phyloP scores from a whole-genome alignment of 2,113 vertebrate species.

The Pelecanus crispus region DNA sequence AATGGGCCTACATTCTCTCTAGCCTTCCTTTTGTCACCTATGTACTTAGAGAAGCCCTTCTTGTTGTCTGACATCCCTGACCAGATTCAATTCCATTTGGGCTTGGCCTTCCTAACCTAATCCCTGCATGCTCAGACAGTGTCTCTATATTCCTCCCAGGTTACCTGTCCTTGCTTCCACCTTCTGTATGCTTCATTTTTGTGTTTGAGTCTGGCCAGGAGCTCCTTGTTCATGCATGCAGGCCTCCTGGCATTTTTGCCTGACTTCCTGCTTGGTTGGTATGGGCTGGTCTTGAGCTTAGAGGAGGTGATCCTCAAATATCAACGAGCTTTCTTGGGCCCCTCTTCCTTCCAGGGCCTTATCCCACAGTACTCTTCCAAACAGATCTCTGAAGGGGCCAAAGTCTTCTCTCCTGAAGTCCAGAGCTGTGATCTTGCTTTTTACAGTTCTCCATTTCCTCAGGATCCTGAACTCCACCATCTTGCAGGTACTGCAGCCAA shows the following conservation, averaged over 20 bases:
- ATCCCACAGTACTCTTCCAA: neutral
- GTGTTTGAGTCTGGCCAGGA: neutral
- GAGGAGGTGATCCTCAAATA: neutral
- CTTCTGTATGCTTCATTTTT: no score
- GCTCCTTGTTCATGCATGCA: neutral
- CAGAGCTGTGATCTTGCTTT: neutral
- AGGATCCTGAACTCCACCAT: neutral
- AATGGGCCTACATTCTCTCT: neutral
- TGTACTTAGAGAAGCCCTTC: neutral
- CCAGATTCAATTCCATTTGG: no score
- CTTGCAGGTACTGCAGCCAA: neutral
- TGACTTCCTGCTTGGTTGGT: no score
- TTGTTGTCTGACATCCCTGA: no score
- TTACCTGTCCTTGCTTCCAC: no score
- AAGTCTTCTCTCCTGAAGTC: neutral
- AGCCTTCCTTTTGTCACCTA: neutral
- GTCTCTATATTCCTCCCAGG: no score
- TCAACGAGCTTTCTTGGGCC: neutral
- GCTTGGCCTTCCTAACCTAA: no score
- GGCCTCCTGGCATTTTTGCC: neutral
- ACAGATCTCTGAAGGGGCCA: neutral
- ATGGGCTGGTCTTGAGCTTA: neutral
- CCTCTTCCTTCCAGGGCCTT: neutral
- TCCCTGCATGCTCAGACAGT: no score
- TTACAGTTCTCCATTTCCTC: neutral